These are phyloP conservation scores for Alviniconcha strummeri DNA, from an alignment of 2,888 invertebrate genomes.

Conservation along the genomic window DNA sequence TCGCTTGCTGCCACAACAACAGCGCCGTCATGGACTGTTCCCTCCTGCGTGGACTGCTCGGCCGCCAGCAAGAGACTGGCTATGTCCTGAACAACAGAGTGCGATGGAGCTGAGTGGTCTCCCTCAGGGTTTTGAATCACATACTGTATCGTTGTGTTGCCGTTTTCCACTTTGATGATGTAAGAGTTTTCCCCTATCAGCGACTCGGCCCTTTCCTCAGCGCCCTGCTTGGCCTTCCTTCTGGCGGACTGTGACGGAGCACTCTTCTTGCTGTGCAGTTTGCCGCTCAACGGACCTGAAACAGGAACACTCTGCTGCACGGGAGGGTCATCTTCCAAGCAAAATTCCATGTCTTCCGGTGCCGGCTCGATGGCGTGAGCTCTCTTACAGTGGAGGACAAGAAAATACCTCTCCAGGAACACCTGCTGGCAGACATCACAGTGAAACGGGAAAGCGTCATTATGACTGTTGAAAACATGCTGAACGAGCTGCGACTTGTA, in stretches of 20 bases:
- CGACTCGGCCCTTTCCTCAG: not conserved
- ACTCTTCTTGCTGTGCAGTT: not conserved
- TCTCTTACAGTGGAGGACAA: constrained; percentile 50
- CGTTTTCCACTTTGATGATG: constrained; percentile 50
- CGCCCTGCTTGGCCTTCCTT: not conserved
- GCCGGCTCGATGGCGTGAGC: constrained; percentile 46
- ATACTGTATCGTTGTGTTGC: constrained; percentile 49
- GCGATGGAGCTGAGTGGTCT: constrained; percentile 39
- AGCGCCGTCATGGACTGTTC: not conserved
- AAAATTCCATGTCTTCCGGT: not conserved
- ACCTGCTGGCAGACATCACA: constrained; percentile 60
- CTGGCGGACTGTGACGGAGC: not conserved
- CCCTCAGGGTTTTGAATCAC: constrained; percentile 48
- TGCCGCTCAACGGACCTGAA: too few relatives aligned
- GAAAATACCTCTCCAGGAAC: constrained; percentile 51
- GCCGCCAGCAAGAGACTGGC: constrained; percentile 52
- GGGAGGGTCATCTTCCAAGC: not conserved
- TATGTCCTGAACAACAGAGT: constrained; percentile 51
- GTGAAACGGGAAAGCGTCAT: constrained; percentile 52
- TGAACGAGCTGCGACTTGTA: constrained; percentile 59
- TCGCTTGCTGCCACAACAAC: too few relatives aligned
- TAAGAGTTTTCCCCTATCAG: constrained; percentile 38
- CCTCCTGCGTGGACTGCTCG: constrained; percentile 40
- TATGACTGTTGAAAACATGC: constrained; percentile 57
- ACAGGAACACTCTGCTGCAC: not conserved